Base-by-base conservation (phyloP, 1,140 invertebrate species). In the Drosophila jambulina region DNA sequence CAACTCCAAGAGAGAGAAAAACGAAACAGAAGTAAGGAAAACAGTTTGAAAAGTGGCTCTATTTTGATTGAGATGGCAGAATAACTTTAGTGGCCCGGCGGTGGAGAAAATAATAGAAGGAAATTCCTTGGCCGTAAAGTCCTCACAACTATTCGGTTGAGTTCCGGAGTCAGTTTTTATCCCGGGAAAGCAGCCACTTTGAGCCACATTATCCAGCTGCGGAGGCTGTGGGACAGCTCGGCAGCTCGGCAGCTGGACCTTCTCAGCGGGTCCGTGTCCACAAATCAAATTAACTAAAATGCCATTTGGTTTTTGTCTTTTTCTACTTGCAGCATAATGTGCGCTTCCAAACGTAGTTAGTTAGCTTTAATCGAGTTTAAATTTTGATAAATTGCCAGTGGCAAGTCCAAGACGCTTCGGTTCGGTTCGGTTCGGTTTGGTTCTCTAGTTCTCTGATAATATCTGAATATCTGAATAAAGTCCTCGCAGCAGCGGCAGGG, bases 261-360 rank as follows among this genome's bases (percentile, higher is more conserved):
- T 69, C 64, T 71, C 64, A 58, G 36, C 23, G 53, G 13, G 46
- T 60, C 62, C 54, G 75, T 74, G 57, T 70, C 78, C 80, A 87
- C 83, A 87, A 87, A 87, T 87, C 80, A 88, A 87, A 87, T 87
- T 88, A 88, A 88, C 84, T 87, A 87, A 87, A 87, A 87, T 88
- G 84, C 85, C 84, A 84, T 88, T 88, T 88, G 84, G 85, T 88
- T 88, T 88, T 88, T 88, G 85, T 90, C 85, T 90, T 81, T 78
- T 82, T 84, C 84, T 87, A 87, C 85, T 88, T 88, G 85, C 85
- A 88, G 85, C 85, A 88, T 90, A 88, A 81, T 90, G 85, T 88
- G 70, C 85, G 85, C 85, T 88, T 88, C 85, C 82, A 81, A 81
- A 77, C 59, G 62, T 90, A 88, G 85, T 91, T 90, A 81, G 78